phyloP scores from a whole-genome alignment of 2,888 invertebrate genomes.

The Leptopterna dolabrata region DNA sequence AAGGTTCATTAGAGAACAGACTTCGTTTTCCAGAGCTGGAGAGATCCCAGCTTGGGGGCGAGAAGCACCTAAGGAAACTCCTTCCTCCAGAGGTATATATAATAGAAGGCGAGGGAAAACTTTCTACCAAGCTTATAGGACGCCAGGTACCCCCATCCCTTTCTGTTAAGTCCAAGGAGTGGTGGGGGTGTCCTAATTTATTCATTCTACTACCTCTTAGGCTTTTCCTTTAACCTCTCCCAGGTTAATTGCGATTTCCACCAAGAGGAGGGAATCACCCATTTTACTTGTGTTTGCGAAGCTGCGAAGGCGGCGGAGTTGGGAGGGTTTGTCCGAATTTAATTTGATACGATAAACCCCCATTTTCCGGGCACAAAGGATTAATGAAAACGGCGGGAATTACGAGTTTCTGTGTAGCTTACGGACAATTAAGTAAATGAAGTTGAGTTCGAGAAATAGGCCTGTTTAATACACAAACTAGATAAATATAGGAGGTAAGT shows the following conservation, averaged over 20 bases:
- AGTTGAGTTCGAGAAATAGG: not conserved
- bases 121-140: not conserved
- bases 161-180: not conserved
- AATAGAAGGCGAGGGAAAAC: not conserved
- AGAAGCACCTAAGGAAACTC: not conserved
- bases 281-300: not conserved
- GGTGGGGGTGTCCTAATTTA: constrained; percentile 3
- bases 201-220: constrained; percentile 30
- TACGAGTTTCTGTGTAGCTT: not conserved
- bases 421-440: constrained; percentile 22
- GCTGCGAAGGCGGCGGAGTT: not conserved
- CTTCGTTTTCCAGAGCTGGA: constrained; percentile 36
- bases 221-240: constrained; percentile 2
- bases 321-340: constrained; percentile 30
- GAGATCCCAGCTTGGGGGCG: not conserved
- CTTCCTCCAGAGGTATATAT: not conserved
- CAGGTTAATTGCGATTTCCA: constrained; percentile 35
- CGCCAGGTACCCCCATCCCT: not conserved
- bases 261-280: not conserved
- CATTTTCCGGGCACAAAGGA: not conserved
- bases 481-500: no score
- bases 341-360: constrained; percentile 49
- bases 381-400: constrained; percentile 34
- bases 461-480: not conserved
- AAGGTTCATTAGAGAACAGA: constrained; percentile 55